Evolutionary conservation across 1,140 invertebrate genomes (phyloP).

Genomic region (Paracyclopina nana): DNA sequence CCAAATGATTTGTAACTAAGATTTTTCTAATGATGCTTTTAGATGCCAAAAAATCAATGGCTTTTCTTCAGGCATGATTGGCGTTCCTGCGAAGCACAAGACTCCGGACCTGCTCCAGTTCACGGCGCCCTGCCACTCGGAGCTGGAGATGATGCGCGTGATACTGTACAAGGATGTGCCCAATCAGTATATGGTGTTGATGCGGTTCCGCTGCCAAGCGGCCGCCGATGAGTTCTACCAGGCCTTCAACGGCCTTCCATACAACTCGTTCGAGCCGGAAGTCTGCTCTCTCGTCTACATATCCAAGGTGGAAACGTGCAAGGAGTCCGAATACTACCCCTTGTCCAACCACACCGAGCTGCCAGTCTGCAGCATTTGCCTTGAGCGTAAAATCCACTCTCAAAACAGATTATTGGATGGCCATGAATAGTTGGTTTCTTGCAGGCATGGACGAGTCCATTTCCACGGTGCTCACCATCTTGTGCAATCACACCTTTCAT

Average conservation of each 20-base stretch:
- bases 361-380: constrained; percentile 89
- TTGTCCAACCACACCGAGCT: constrained; percentile 48
- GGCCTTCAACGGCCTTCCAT: constrained; percentile 73
- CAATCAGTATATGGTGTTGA: constrained; percentile 85
- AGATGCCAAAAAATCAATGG: background rate
- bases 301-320: constrained; percentile 59
- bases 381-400: constrained; percentile 54
- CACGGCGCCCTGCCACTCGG: constrained; percentile 69
- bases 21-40: too few species aligned
- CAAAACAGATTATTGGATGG: constrained; percentile 28
- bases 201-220: constrained; percentile 32
- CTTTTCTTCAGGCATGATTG: constrained; percentile 45
- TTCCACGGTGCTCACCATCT: constrained; percentile 86
- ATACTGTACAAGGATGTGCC: constrained; percentile 56
- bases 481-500: constrained; percentile 98
- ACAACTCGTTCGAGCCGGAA: constrained; percentile 74
- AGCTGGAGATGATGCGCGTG: constrained; percentile 77
- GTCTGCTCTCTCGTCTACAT: constrained; percentile 89
- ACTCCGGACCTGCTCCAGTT: constrained; percentile 87
- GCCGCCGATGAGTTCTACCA: constrained; percentile 77
- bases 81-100: constrained; percentile 75
- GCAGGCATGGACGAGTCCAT: constrained; percentile 79
- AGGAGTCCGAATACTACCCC: constrained; percentile 35
- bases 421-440: constrained; percentile 15
- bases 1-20: constrained; percentile 5